Conservation (phyloP, 1,140 invertebrate species). For the Venturia canescens region DNA sequence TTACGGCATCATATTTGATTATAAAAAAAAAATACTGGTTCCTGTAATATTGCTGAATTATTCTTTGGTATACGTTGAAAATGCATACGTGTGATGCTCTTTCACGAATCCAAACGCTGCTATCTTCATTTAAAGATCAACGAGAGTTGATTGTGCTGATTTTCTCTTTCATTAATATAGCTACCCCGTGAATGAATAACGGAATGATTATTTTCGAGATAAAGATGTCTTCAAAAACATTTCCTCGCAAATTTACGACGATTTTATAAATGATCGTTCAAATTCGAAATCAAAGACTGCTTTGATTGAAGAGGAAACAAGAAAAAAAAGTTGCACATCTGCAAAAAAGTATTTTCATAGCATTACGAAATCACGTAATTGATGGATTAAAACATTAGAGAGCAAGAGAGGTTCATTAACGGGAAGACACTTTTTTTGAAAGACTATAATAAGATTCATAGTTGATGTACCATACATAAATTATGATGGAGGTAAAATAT, state of each 20-base stretch:
- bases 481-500: conserved; percentile 23
- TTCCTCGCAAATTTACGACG: conserved; percentile 4
- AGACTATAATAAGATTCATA: neutral
- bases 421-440: neutral
- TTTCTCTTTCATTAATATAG: conserved; percentile 22
- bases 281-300: neutral
- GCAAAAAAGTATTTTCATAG: neutral
- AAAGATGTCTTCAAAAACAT: neutral
- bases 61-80: neutral
- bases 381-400: no score
- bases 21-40: no score
- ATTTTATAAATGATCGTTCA: neutral
- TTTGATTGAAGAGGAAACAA: neutral
- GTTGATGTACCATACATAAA: neutral
- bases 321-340: no score
- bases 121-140: conserved; percentile 18
- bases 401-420: neutral
- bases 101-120: neutral
- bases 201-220: conserved; percentile 25
- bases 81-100: no score
- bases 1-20: no score
- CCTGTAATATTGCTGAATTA: neutral
- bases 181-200: neutral
- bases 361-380: no score
- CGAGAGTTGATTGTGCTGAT: neutral